Conservation (phyloP, 2,113 vertebrate genomes). For the Megaleporinus macrocephalus region DNA sequence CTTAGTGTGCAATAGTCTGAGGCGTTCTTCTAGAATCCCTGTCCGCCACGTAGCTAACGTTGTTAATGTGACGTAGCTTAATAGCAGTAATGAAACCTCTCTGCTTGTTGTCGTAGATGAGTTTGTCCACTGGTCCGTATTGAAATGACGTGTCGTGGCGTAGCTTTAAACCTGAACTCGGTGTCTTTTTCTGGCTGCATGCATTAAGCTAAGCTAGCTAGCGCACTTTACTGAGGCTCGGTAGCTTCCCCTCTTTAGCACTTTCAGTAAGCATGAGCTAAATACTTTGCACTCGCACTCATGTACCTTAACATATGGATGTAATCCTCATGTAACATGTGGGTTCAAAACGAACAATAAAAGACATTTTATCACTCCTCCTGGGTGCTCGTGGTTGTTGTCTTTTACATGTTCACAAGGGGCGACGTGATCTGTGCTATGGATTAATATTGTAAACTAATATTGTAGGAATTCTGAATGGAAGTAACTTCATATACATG, state of each 20-base stretch:
- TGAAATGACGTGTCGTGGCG: slow-evolving; percentile 50
- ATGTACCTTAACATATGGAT: slow-evolving; percentile 55
- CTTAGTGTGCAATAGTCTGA: slow-evolving; percentile 21
- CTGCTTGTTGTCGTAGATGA: slow-evolving; percentile 27
- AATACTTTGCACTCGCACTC: slow-evolving; percentile 58
- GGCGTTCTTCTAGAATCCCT: neutral
- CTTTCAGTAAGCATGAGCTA: slow-evolving; percentile 50
- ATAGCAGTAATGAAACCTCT: slow-evolving; percentile 1
- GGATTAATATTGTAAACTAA: too few relatives aligned
- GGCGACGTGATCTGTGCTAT: too few relatives aligned
- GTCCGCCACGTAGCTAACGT: slow-evolving; percentile 11
- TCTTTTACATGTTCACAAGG: neutral
- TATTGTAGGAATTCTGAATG: too few relatives aligned
- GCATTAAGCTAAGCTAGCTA: slow-evolving; percentile 63
- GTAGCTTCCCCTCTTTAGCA: slow-evolving; percentile 12
- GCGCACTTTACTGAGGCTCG: slow-evolving; percentile 58
- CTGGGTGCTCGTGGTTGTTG: neutral
- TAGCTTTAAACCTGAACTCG: slow-evolving; percentile 51
- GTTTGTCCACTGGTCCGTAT: slow-evolving; percentile 36
- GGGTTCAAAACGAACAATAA: slow-evolving; percentile 62
- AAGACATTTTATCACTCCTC: slow-evolving; percentile 55
- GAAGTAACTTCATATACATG: too few relatives aligned
- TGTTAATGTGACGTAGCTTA: slow-evolving; percentile 29
- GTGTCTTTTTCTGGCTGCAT: slow-evolving; percentile 43
- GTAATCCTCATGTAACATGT: slow-evolving; percentile 60